Conservation (phyloP, 2,113 vertebrate species). For the Pardalotus punctatus region DNA sequence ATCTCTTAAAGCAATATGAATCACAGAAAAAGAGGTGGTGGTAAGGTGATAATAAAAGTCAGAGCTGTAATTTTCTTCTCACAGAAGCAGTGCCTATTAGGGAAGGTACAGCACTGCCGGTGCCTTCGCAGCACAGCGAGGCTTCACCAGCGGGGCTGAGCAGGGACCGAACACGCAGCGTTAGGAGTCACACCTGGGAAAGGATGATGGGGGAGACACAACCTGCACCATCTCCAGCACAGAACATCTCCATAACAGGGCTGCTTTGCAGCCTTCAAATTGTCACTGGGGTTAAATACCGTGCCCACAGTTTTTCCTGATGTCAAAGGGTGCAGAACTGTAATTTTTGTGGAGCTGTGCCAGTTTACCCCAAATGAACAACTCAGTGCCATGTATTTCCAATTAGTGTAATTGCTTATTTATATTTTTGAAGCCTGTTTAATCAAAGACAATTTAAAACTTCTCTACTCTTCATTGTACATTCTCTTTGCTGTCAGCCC, state of each 20-base stretch:
- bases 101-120: neutral
- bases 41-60: constrained; percentile 47
- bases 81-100: neutral
- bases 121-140: neutral
- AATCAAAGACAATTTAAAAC: neutral
- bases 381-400: neutral
- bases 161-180: fast-evolving
- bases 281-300: neutral
- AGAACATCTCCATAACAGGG: neutral
- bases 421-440: neutral
- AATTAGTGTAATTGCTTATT: neutral
- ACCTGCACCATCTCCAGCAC: neutral
- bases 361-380: neutral
- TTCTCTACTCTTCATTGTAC: neutral
- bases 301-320: fast-evolving
- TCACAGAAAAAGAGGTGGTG: constrained; percentile 58
- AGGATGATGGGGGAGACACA: neutral
- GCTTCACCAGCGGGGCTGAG: neutral
- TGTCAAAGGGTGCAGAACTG: neutral
- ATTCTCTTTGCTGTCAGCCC: neutral
- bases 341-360: neutral
- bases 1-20: constrained; percentile 73
- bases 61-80: constrained; percentile 55
- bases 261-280: neutral
- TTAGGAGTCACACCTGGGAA: neutral